Conservation (phyloP, 2,113 vertebrate genomes). For the Hepsetus odoe region DNA sequence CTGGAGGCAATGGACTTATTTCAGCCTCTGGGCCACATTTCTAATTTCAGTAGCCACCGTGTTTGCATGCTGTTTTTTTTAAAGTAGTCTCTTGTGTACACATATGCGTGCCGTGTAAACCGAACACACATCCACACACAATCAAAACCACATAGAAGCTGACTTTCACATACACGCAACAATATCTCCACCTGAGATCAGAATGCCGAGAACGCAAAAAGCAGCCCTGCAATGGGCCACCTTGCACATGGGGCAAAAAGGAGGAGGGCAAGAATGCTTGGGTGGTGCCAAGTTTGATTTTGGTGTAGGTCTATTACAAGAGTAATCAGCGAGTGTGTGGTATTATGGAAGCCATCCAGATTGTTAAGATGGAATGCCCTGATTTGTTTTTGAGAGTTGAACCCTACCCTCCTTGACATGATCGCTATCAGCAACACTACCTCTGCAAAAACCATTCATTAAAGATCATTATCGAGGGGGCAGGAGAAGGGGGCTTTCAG, state of each 20-base stretch:
- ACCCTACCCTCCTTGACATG: slow-evolving; percentile 72
- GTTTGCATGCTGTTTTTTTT: slow-evolving; percentile 59
- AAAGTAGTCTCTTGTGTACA: slow-evolving; percentile 42
- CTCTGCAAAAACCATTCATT: slow-evolving; percentile 80
- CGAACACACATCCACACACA: slow-evolving; percentile 15
- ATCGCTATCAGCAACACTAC: slow-evolving; percentile 76
- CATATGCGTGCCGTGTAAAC: slow-evolving; percentile 21
- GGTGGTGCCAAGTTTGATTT: slow-evolving; percentile 76
- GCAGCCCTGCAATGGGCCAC: slow-evolving; percentile 19
- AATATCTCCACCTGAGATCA: slow-evolving; percentile 77
- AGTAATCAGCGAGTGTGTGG: slow-evolving; percentile 81
- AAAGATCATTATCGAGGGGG: slow-evolving; percentile 77
- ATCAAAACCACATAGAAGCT: no score
- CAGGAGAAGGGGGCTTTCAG: slow-evolving; percentile 66
- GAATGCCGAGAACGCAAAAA: slow-evolving; percentile 68
- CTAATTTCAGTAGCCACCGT: slow-evolving; percentile 57
- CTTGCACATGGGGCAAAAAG: slow-evolving; percentile 30
- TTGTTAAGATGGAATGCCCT: slow-evolving; percentile 78
- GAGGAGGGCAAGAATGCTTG: slow-evolving; percentile 60
- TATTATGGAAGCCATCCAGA: slow-evolving; percentile 81
- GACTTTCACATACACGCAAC: background rate
- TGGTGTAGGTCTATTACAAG: slow-evolving; percentile 76
- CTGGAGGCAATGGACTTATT: slow-evolving; percentile 71
- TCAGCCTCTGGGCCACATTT: slow-evolving; percentile 66
- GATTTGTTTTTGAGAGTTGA: slow-evolving; percentile 80